Percentiles rank a stretch among this genome's conserved stretches.
Evolutionary conservation across 2,797 vertebrate species (phyloP).

Genomic region (Gambelia wislizenii): DNA sequence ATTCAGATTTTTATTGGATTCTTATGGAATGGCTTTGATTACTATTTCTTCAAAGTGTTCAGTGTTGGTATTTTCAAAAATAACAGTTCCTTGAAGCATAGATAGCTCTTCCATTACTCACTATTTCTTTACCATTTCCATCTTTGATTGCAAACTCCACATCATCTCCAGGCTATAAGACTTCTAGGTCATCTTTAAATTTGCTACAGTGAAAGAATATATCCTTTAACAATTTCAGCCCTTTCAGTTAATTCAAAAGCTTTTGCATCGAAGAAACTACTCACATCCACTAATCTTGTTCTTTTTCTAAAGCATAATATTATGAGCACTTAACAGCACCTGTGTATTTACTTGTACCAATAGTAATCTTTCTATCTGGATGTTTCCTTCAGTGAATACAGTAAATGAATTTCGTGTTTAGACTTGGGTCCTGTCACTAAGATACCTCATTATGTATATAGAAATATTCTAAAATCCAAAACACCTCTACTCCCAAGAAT

Average conservation of each 20-base stretch:
- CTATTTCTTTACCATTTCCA: constrained; percentile 99
- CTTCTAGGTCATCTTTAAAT: constrained; percentile 97
- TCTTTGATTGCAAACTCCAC: constrained; percentile 99
- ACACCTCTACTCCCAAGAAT: too few species aligned
- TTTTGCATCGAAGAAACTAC: constrained; percentile 99
- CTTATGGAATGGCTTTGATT: constrained; percentile 97
- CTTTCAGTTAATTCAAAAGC: constrained; percentile 99
- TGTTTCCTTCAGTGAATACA: constrained; percentile 94
- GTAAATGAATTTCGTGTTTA: too few species aligned
- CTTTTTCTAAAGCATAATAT: constrained; percentile 98
- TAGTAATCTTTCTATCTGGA: constrained; percentile 97
- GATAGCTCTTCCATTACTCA: constrained; percentile 95
- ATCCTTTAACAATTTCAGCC: constrained; percentile 96
- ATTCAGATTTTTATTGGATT: constrained; percentile 97
- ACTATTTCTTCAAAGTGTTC: constrained; percentile 98
- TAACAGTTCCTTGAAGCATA: constrained; percentile 93
- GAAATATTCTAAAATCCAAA: too few species aligned
- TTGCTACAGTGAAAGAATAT: constrained; percentile 99
- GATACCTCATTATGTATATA: too few species aligned
- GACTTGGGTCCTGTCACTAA: too few species aligned
- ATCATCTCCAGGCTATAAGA: constrained; percentile 97
- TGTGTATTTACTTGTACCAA: constrained; percentile 99
- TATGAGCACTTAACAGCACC: constrained; percentile 97
- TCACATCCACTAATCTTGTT: constrained; percentile 98
- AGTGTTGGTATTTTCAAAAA: constrained; percentile 99